Base-by-base conservation (phyloP, 2,797 vertebrate genomes). In the Acipenser ruthenus region DNA sequence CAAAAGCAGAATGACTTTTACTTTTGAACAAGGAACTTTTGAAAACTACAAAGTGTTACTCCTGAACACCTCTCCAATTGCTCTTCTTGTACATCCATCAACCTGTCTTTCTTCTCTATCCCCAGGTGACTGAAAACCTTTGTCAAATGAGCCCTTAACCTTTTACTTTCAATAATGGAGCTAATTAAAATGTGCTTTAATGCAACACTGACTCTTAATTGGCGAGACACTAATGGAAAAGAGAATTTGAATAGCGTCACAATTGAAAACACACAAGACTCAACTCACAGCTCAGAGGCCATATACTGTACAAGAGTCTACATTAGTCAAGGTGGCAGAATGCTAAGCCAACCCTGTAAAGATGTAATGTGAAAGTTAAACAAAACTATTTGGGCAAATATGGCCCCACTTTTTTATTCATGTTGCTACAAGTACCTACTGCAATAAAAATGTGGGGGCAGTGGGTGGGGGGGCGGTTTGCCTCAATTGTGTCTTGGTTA, bases 161-260 rank as follows among this genome's bases (percentile, higher is more conserved):
- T 47, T 49, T 15, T n/a, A 13, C 51, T 8, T 69, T 49, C 64
- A 55, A 55, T 58, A 65, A 65, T 55, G 48, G 37, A 52, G 52
- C 48, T 66, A 50, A 62, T 66, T 66, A 69, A 66, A 66, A 62
- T 10, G n/a, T 63, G 68, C 50, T 47, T n/a, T 48, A 51, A 15
- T 49, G 64, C 51, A 48, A 37, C 18, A 13, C 12, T 23, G 63
- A 18, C 10, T 62, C 64, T n/a, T 59, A 63, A 70, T 70, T 65
- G 37, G 60, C 10, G 59, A 55, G 50, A 62, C 56, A 58, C 50
- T 1, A 15, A 11, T 10, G 60, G 59, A 65, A 58, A 49, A 7
- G 15, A 53, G 50, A 61, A 48, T 61, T 62, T 11, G 60, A 56
- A 49, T 62, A 48, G 18, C 18, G 13, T 52, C 51, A 48, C 12